Percentiles rank a stretch among this genome's conserved stretches.
Evolutionary conservation across 2,888 invertebrate species (phyloP).

Genomic region (Falcaria lacertinaria): DNA sequence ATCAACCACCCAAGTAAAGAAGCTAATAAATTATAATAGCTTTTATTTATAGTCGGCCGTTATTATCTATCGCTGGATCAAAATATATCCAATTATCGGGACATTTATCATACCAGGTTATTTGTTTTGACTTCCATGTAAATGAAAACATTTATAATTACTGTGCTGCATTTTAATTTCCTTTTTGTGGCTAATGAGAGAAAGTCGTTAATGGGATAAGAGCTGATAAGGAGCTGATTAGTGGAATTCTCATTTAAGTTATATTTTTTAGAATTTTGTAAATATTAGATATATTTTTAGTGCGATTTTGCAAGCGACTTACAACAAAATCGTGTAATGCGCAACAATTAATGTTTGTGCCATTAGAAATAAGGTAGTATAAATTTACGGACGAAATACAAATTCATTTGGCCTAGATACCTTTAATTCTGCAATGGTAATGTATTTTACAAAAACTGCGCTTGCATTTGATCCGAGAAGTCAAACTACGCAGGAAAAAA

Average conservation of each 20-base stretch:
- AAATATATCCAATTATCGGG: slow-evolving; percentile 60
- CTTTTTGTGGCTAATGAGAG: slow-evolving; percentile 1
- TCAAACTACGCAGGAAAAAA: too few species aligned
- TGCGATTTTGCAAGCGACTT: too few species aligned
- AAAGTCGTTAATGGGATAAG: not conserved
- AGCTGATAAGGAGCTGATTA: not conserved
- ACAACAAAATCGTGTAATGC: too few species aligned
- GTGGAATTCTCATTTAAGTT: too few species aligned
- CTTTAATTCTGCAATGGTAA: too few species aligned
- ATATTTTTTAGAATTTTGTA: not conserved
- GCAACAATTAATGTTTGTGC: too few species aligned
- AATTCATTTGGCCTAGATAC: too few species aligned
- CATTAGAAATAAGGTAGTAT: too few species aligned
- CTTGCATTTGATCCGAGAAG: too few species aligned
- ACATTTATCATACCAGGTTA: slow-evolving; percentile 65
- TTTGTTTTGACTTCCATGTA: slow-evolving; percentile 65
- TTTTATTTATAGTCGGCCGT: slow-evolving; percentile 11
- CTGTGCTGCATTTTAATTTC: slow-evolving; percentile 1
- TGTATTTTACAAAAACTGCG: too few species aligned
- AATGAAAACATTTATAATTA: slow-evolving; percentile 5
- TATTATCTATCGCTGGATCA: slow-evolving; percentile 35
- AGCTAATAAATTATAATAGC: slow-evolving; percentile 11
- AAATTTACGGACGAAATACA: too few species aligned
- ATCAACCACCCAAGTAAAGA: slow-evolving; percentile 17
- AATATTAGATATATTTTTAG: too few species aligned